Base-by-base conservation (phyloP, 1,140 invertebrate species). In the Rhizoglyphus robini region DNA sequence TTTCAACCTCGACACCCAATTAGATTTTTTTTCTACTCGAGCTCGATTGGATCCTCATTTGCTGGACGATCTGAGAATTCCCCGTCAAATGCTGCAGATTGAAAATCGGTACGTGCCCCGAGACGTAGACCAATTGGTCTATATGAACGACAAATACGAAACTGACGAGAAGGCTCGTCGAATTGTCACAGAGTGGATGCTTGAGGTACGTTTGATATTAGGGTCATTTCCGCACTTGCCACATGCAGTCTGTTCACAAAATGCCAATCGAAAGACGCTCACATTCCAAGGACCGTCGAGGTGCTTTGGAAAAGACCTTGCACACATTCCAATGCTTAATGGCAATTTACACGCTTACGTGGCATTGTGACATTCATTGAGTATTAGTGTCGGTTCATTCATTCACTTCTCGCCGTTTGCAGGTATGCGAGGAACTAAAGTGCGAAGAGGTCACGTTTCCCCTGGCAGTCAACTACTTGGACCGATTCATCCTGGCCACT, bases 151-250 rank as follows among this genome's bases (percentile, higher is more conserved):
- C 67, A 90, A 95, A 79, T 85, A 79, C 70, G 90, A 95, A 75
- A 82, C 95, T 69, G 88, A 88, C 65, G 85, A 88, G 32, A 80
- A 84, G 71, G 94, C 94, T 89, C 82, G 90, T 72, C 87, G 86
- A 76, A 86, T 90, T 73, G 88, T 96, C 70, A 85, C 88, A 63
- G 86, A 89, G 73, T 96, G 91, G 92, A 95, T 96, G 91, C 76
- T 87, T 41, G 87, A 88, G 84, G 86, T 88, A 77, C 79, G 74
- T 72, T 4, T 30, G 4, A 32, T 59, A 29, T 59, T 38, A 8
- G 4, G 23, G 20, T 4, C 25, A 18, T 29, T 59, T 59, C 20
- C 31, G 13, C 25, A 29, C 23, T 54, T 54, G 49, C n/a, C n/a
- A 8, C 8, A 20, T 54, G 49, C 15, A 8, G 23, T 54, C 13